These are phyloP conservation scores for Laterallus jamaicensis DNA, from an alignment of 2,113 vertebrate species.

Conservation along the genomic window DNA sequence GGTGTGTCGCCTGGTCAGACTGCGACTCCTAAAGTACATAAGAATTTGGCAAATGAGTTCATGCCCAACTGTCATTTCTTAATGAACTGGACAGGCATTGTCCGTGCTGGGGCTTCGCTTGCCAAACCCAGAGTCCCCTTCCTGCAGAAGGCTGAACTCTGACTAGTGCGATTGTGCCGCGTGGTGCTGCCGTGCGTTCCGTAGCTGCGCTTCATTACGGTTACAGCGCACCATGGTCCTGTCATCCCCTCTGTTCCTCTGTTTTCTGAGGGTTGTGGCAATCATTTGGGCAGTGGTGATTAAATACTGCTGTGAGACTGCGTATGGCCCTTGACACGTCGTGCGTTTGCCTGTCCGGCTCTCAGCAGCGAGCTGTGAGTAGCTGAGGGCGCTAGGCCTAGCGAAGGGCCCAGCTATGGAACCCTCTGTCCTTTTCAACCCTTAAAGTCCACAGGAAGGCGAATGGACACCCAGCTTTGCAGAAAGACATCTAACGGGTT, in stretches of 20 bases:
- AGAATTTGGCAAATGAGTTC: background rate
- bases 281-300: no score
- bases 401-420: no score
- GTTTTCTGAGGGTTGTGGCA: background rate
- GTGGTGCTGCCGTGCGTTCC: background rate
- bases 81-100: background rate
- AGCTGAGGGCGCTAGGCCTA: background rate
- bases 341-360: no score
- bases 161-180: background rate
- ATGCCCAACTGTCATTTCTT: background rate
- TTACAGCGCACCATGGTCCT: fast-evolving
- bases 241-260: background rate
- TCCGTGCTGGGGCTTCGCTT: background rate
- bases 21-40: background rate
- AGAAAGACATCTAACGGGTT: background rate
- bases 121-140: background rate
- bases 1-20: background rate
- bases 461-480: background rate
- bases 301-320: background rate
- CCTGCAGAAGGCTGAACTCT: background rate
- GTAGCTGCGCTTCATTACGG: fast-evolving
- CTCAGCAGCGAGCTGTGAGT: background rate
- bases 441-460: no score
- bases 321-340: background rate
- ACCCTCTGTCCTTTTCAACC: no score